Percentiles rank a stretch among this genome's conserved stretches.
These are phyloP conservation scores for Albula glossodonta DNA, from an alignment of 2,113 vertebrate genomes.

Conservation along the genomic window DNA sequence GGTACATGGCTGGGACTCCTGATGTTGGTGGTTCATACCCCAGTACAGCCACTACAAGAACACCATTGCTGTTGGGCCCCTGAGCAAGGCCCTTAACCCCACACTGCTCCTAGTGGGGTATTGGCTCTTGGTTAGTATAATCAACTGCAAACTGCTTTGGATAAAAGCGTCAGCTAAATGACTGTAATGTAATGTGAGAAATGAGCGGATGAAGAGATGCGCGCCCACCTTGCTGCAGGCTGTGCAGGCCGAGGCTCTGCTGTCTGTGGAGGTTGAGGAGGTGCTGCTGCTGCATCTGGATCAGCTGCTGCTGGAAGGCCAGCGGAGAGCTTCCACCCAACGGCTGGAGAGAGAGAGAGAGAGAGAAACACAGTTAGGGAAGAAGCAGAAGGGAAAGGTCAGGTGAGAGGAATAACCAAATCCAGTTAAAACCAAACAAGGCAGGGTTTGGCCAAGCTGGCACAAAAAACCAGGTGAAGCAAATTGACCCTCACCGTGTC, in stretches of 20 bases:
- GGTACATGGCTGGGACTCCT: too few relatives aligned
- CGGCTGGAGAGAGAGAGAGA: constrained; percentile 72
- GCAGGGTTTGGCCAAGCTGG: neutral
- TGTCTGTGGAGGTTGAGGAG: constrained; percentile 95
- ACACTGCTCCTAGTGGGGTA: too few relatives aligned
- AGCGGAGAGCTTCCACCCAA: constrained; percentile 46
- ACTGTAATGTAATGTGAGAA: neutral
- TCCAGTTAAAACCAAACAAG: neutral
- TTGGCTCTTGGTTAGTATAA: too few relatives aligned
- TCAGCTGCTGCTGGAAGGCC: constrained; percentile 96
- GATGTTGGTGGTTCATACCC: too few relatives aligned
- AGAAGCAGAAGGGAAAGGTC: neutral
- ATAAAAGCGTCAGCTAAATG: too few relatives aligned
- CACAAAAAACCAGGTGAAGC: neutral
- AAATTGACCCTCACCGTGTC: neutral
- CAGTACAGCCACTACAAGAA: too few relatives aligned
- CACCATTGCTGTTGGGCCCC: too few relatives aligned
- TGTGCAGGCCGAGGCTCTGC: constrained; percentile 72
- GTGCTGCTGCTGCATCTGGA: constrained; percentile 97
- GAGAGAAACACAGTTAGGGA: neutral
- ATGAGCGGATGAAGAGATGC: neutral
- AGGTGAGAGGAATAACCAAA: neutral
- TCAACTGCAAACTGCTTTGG: too few relatives aligned
- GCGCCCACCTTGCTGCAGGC: constrained; percentile 77
- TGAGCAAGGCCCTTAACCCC: too few relatives aligned